Conservation (phyloP, 2,888 invertebrate genomes). For the Galerucella calmariensis region DNA sequence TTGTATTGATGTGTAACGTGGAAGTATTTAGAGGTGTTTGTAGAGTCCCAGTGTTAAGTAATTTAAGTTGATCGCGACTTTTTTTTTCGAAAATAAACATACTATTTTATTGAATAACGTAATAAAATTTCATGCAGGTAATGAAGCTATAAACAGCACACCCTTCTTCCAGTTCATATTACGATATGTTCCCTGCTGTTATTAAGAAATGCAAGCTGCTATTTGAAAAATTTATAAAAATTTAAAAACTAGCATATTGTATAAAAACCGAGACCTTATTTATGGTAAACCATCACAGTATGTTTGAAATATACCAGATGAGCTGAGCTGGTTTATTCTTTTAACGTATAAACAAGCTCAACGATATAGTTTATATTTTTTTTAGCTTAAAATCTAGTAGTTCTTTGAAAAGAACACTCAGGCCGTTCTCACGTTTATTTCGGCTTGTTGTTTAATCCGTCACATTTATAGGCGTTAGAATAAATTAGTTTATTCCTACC, state of each 20-base stretch:
- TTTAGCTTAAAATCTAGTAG: neutral
- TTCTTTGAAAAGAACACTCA: no score
- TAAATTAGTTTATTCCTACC: no score
- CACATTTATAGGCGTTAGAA: no score
- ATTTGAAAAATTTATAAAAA: neutral
- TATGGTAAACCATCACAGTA: constrained; percentile 5
- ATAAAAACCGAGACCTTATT: neutral
- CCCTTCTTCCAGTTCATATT: neutral
- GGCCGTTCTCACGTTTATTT: no score
- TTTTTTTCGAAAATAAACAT: no score
- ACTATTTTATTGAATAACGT: no score
- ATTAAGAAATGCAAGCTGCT: neutral
- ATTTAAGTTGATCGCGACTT: no score
- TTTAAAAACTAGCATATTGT: neutral
- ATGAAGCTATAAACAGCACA: neutral
- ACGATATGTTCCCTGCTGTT: neutral
- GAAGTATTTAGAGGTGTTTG: no score
- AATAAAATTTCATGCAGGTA: no score
- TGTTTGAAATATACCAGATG: constrained; percentile 31
- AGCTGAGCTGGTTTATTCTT: constrained; percentile 16
- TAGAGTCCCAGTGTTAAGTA: no score
- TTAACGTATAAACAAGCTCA: constrained; percentile 30
- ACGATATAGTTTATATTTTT: constrained; percentile 18
- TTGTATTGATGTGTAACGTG: no score
- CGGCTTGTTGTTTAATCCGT: no score